A percentile compares a stretch with the other conserved stretches of the same genome.
phyloP scores from a whole-genome alignment of 2,797 vertebrate species.

The Poecile montanus region DNA sequence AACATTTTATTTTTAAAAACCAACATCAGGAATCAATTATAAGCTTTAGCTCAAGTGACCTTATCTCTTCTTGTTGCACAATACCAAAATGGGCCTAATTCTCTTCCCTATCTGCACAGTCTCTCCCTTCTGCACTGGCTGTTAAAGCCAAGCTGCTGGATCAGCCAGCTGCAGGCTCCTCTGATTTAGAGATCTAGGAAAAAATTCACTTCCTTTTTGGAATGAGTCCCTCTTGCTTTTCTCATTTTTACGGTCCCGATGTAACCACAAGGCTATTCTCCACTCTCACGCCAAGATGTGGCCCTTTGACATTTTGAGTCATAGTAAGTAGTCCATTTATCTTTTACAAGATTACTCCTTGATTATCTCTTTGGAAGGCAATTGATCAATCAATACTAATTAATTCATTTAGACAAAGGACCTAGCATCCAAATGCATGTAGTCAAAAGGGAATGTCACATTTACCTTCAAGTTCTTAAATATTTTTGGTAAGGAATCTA shows the following conservation, averaged over 20 bases:
- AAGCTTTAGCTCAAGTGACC: background rate
- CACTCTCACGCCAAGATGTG: background rate
- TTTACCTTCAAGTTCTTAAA: constrained; percentile 34
- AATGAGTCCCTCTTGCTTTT: constrained; percentile 1
- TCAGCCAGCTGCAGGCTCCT: constrained; percentile 14
- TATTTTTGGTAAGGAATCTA: constrained; percentile 42
- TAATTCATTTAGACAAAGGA: constrained; percentile 18
- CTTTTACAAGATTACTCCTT: constrained; percentile 33
- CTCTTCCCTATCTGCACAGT: background rate
- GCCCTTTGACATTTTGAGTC: constrained; percentile 11
- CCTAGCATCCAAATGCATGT: constrained; percentile 2
- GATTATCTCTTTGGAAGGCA: constrained; percentile 48
- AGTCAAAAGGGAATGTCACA: constrained; percentile 26
- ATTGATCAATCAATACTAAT: constrained; percentile 46
- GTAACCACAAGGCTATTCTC: constrained; percentile 10
- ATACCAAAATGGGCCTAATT: background rate
- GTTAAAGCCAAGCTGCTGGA: background rate
- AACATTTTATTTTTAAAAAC: background rate
- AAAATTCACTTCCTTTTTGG: constrained; percentile 38
- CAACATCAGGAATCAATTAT: background rate
- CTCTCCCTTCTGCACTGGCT: background rate
- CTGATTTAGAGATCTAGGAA: background rate
- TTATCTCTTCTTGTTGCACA: background rate
- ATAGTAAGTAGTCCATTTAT: constrained; percentile 29
- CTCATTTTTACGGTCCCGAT: background rate